Percentiles rank a stretch among this genome's conserved stretches.
Conservation (phyloP, 2,113 vertebrate genomes). For the Chloropsis hardwickii region DNA sequence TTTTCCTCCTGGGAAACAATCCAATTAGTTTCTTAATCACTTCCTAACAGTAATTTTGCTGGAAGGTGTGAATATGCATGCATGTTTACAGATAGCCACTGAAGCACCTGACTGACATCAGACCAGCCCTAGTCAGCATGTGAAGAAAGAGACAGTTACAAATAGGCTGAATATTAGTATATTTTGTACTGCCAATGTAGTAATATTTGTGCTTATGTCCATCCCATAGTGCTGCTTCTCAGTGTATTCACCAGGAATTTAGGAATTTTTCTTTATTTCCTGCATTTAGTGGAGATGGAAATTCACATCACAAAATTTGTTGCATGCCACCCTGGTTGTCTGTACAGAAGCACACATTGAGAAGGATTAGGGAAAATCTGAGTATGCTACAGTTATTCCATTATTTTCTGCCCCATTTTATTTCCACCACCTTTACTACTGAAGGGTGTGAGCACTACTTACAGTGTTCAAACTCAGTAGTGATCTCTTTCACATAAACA, state of each 20-base stretch:
- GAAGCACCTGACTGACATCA: not conserved
- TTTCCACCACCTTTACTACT: not conserved
- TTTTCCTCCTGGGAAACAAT: conserved; percentile 16
- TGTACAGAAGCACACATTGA: not conserved
- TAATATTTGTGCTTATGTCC: not conserved
- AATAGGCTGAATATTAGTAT: not conserved
- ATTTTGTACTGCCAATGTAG: not conserved
- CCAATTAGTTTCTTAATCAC: conserved; percentile 38
- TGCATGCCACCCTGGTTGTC: not conserved
- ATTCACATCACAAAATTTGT: not conserved
- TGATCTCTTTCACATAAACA: not conserved
- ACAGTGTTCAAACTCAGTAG: not conserved
- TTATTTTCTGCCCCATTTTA: not conserved
- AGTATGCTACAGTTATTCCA: rapidly evolving
- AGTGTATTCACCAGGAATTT: not conserved
- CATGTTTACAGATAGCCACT: not conserved
- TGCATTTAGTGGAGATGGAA: not conserved
- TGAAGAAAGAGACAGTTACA: not conserved
- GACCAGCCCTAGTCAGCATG: rapidly evolving
- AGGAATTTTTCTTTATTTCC: not conserved
- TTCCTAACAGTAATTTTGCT: not conserved
- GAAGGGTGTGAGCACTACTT: not conserved
- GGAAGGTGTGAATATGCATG: not conserved
- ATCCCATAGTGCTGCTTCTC: not conserved
- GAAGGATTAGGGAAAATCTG: not conserved